Evolutionary conservation across 2,888 invertebrate species (phyloP).

Genomic region (Diabrotica balteata): DNA sequence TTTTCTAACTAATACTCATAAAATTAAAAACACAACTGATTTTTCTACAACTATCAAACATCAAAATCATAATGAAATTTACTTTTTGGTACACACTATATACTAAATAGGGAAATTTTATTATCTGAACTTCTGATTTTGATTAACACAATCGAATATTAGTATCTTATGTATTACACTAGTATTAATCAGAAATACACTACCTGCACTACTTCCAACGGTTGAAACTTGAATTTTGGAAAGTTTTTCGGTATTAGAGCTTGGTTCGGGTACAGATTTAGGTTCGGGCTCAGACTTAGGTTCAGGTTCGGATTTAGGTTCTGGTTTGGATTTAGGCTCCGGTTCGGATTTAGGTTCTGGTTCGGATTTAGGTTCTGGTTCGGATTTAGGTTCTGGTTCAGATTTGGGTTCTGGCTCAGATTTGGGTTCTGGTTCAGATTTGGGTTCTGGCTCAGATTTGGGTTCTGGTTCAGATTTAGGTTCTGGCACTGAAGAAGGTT

Average conservation of each 20-base stretch:
- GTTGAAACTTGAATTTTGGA: conserved; percentile 52
- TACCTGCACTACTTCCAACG: conserved; percentile 51
- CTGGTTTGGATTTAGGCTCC: conserved; percentile 53
- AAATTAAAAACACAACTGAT: too few species aligned
- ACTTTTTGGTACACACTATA: too few species aligned
- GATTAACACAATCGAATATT: neutral
- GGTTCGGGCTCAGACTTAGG: conserved; percentile 62
- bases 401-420: conserved; percentile 60
- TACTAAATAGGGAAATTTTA: too few species aligned
- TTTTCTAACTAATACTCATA: too few species aligned
- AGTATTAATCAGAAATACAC: conserved; percentile 26
- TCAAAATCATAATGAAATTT: too few species aligned
- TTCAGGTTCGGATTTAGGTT: conserved; percentile 55
- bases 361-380: conserved; percentile 57
- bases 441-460: conserved; percentile 58
- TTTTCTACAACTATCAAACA: too few species aligned
- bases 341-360: conserved; percentile 57
- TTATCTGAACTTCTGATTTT: neutral
- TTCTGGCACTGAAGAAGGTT: conserved; percentile 51
- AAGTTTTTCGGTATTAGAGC: conserved; percentile 52
- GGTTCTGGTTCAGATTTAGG: conserved; percentile 59
- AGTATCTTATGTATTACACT: conserved; percentile 4
- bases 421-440: conserved; percentile 58
- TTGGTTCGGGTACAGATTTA: conserved; percentile 55
- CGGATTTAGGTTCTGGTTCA: conserved; percentile 60